phyloP scores from a whole-genome alignment of 2,888 invertebrate species.

The Laspeyria flexula region DNA sequence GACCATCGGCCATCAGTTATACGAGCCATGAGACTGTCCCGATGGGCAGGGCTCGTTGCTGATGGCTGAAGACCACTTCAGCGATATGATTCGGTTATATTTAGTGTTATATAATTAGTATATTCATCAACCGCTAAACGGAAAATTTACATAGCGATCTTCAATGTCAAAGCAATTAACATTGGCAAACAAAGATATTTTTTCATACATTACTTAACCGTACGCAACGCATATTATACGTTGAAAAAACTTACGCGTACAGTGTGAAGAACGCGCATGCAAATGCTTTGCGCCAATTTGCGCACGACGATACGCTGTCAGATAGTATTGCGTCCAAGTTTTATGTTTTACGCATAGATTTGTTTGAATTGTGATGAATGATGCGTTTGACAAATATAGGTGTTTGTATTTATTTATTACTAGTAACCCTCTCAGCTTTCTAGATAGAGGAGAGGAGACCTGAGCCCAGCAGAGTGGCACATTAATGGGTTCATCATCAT shows the following conservation, averaged over 20 bases:
- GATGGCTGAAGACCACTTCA: no score
- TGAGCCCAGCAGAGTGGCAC: no score
- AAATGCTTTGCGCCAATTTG: neutral
- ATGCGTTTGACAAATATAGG: no score
- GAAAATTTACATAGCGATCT: neutral
- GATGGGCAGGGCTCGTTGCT: no score
- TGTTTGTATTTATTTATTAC: no score
- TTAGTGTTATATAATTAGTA: no score
- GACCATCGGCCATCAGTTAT: no score
- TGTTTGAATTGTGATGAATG: neutral
- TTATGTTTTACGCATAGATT: neutral
- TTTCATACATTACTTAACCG: neutral
- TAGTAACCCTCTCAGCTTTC: no score
- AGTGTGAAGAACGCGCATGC: neutral
- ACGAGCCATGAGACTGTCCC: no score
- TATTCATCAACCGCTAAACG: neutral
- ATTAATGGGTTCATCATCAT: no score
- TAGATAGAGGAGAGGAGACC: no score
- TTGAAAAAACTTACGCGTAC: slow-evolving; percentile 7
- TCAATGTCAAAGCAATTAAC: neutral
- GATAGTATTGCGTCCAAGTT: neutral
- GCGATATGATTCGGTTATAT: no score
- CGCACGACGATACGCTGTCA: neutral
- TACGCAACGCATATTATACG: neutral
- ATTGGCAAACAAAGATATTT: neutral